Base-by-base conservation (phyloP, 2,888 invertebrate genomes). In the Hofmannophila pseudospretella region DNA sequence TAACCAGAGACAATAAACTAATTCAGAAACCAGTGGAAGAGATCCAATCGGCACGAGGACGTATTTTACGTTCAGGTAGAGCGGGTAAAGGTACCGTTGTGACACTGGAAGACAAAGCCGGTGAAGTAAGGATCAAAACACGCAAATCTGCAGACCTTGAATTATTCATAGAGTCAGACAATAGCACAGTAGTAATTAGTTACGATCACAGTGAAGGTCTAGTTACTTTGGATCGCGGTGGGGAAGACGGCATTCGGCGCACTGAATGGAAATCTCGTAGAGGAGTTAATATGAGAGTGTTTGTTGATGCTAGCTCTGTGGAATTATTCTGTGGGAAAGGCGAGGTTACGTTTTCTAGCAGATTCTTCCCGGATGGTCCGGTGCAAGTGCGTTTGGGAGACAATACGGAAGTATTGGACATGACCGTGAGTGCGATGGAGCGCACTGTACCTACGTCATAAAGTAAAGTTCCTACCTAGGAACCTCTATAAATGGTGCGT, bases 191-290 rank as follows among this genome's bases (percentile, higher is more conserved):
- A 3, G 45, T 41, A 2, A 53, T 84, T 8, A 58, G 36, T 13
- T 84, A 76, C 22, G 49, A 73, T 42, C 38, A 36, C 9, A 7
- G 14, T 0, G 30, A 45, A 2, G 62, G 65, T 12, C 52, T 34
- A 4, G 57, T 82, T 2, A 62, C 67, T 1, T 58, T 85, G 0
- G 54, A 80, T 19, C 74, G 84, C 2, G 77, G 79, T 14, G 77
- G 76, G 3, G 30, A 54, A 0, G 77, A 81, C 39, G 75, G 69
- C 1, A 35, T 72, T 0, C 65, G 82, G 0, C 62, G 67, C 5
- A 70, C 79, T 0, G 39, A 54, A 4, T 82, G 77, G 72, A 58
- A 44, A 7, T 79, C 81, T 2, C 11, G 8, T 3, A 11, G 31
- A n/a, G 35, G 34, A 0, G 39, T 76, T 1, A 16, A 44, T 4